phyloP scores from a whole-genome alignment of 2,113 vertebrate genomes.

The Pitta sordida region DNA sequence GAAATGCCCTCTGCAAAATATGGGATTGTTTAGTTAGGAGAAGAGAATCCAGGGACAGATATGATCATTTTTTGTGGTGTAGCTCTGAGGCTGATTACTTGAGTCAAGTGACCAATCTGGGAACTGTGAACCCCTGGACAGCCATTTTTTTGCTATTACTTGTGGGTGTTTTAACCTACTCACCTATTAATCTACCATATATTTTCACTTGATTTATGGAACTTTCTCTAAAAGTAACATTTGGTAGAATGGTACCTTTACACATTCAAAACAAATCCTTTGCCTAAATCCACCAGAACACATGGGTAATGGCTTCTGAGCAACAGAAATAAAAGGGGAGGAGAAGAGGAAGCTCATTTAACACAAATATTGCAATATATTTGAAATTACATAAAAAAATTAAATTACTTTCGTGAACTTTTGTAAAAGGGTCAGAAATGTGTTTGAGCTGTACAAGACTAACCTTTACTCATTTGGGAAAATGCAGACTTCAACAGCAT shows the following conservation, averaged over 20 bases:
- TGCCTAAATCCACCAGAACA: conserved; percentile 21
- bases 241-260: background rate
- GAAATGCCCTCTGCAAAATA: conserved; percentile 52
- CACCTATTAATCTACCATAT: conserved; percentile 45
- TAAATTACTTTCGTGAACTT: conserved; percentile 70
- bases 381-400: conserved; percentile 76
- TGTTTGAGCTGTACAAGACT: conserved; percentile 74
- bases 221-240: conserved; percentile 16
- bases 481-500: conserved; percentile 77
- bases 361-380: conserved; percentile 76
- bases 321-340: conserved; percentile 4
- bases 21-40: conserved; percentile 40
- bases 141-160: conserved; percentile 26
- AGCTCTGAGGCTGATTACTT: conserved; percentile 29
- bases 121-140: conserved; percentile 38
- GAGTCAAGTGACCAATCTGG: conserved; percentile 33
- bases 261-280: conserved; percentile 36
- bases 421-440: conserved; percentile 79
- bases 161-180: conserved; percentile 56
- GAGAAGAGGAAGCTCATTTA: background rate
- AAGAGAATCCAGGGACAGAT: conserved; percentile 40
- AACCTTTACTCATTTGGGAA: conserved; percentile 79
- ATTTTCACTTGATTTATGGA: conserved; percentile 42
- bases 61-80: conserved; percentile 42
- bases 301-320: background rate